Conservation (phyloP, 2,797 vertebrate genomes). For the Ctenopoma multispine region DNA sequence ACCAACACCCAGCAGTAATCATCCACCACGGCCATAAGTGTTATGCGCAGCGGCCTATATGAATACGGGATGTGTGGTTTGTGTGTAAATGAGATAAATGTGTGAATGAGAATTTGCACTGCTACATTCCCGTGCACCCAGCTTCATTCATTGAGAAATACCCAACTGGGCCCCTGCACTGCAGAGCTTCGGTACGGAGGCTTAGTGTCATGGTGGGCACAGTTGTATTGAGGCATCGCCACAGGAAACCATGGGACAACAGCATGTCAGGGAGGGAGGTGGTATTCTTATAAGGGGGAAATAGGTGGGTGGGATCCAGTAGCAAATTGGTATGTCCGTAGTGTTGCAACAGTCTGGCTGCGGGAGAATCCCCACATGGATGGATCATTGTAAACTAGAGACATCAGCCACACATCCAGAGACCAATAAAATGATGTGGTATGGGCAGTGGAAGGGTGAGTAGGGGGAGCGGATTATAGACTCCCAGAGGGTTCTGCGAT, state of each 20-base stretch:
- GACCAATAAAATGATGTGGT: slow-evolving; percentile 78
- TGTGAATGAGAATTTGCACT: slow-evolving; percentile 75
- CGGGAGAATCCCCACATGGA: slow-evolving; percentile 69
- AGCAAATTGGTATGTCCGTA: slow-evolving; percentile 80
- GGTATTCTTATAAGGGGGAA: slow-evolving; percentile 55
- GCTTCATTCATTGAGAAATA: slow-evolving; percentile 74
- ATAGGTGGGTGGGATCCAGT: slow-evolving; percentile 69
- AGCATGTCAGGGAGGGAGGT: slow-evolving; percentile 73
- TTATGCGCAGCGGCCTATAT: slow-evolving; percentile 48
- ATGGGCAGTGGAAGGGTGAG: slow-evolving; percentile 36
- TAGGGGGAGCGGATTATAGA: slow-evolving; percentile 80
- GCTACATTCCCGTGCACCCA: slow-evolving; percentile 53
- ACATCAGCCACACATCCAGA: slow-evolving; percentile 72
- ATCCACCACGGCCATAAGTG: slow-evolving; percentile 63
- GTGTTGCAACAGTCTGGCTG: slow-evolving; percentile 65
- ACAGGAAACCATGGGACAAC: slow-evolving; percentile 74
- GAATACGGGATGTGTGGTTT: slow-evolving; percentile 63
- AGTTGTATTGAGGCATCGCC: slow-evolving; percentile 77
- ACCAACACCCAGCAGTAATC: slow-evolving; percentile 75
- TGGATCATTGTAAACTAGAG: slow-evolving; percentile 73
- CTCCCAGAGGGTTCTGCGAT: slow-evolving; percentile 84
- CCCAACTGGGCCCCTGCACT: slow-evolving; percentile 69
- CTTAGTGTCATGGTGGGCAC: slow-evolving; percentile 80
- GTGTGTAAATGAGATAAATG: slow-evolving; percentile 76
- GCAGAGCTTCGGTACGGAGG: slow-evolving; percentile 61